Evolutionary conservation across 92 coral and sea anemone genomes (phyloP).

Genomic region (Parazoanthus darwini): DNA sequence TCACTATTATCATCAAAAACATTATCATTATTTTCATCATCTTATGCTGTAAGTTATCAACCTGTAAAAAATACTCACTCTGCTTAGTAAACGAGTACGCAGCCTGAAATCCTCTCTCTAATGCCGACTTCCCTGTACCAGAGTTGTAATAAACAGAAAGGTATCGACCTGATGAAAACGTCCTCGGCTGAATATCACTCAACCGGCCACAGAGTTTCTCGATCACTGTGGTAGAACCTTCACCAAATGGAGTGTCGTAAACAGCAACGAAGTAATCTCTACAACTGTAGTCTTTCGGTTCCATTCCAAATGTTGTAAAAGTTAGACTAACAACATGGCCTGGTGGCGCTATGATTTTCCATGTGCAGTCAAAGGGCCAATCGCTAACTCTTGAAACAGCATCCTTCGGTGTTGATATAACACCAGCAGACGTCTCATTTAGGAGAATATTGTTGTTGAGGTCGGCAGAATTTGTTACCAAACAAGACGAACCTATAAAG

Average conservation of each 20-base stretch:
- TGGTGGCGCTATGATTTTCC: slow-evolving; percentile 31
- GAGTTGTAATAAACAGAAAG: slow-evolving; percentile 21
- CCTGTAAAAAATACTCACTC: slow-evolving; percentile 16
- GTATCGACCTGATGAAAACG: slow-evolving; percentile 15
- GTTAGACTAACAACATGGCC: slow-evolving; percentile 15
- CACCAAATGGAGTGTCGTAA: slow-evolving; percentile 28
- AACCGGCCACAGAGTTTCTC: neutral
- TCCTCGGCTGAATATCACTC: neutral
- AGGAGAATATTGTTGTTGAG: slow-evolving; percentile 29
- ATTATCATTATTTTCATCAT: neutral
- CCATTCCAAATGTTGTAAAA: neutral
- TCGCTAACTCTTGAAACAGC: neutral
- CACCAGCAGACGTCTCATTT: slow-evolving; percentile 11
- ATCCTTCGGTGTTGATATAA: slow-evolving; percentile 17
- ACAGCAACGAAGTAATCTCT: neutral
- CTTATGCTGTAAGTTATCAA: neutral
- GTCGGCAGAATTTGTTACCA: slow-evolving; percentile 22
- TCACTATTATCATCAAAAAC: neutral
- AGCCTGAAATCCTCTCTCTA: slow-evolving; percentile 6
- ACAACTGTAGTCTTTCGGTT: neutral
- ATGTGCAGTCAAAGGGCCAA: slow-evolving; percentile 4
- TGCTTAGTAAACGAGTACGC: slow-evolving; percentile 15
- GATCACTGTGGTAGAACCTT: neutral
- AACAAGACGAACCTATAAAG: slow-evolving; percentile 25
- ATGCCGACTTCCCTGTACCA: neutral